These are phyloP conservation scores for Acanthochromis polyacanthus DNA, from an alignment of 2,113 vertebrate genomes.

Conservation along the genomic window DNA sequence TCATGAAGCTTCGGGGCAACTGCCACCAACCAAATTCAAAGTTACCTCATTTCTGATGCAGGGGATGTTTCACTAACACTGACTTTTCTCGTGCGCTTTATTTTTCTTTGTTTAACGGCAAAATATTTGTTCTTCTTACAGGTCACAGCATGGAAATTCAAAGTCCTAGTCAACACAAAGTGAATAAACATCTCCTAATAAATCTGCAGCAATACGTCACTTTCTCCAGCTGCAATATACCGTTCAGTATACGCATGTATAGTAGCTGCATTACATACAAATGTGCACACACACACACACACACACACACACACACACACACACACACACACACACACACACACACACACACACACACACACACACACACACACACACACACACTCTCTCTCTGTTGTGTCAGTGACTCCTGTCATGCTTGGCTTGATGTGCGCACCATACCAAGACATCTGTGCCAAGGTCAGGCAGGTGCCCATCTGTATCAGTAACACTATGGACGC, in stretches of 20 bases:
- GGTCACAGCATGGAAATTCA: background rate
- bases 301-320: background rate
- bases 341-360: background rate
- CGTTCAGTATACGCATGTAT: background rate
- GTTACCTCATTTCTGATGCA: slow-evolving; percentile 7
- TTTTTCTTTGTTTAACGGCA: background rate
- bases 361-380: background rate
- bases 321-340: slow-evolving; percentile 3
- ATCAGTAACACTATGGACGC: slow-evolving; percentile 67
- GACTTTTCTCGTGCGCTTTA: background rate
- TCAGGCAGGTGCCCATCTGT: slow-evolving; percentile 72
- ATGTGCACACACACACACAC: background rate
- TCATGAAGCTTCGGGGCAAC: background rate
- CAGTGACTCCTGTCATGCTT: slow-evolving; percentile 25
- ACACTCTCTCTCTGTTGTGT: background rate
- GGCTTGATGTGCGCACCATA: slow-evolving; percentile 39
- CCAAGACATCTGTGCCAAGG: slow-evolving; percentile 69
- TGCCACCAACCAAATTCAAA: background rate
- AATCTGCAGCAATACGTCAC: slow-evolving; percentile 1
- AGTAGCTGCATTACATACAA: background rate
- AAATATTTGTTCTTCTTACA: background rate
- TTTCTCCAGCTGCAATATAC: background rate
- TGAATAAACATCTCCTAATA: slow-evolving; percentile 1
- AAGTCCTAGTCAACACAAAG: background rate
- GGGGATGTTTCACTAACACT: background rate